Evolutionary conservation across 2,888 invertebrate species (phyloP), one percentile per base, ranked within the genome.

Genomic region (Caenorhabditis panamensis): DNA sequence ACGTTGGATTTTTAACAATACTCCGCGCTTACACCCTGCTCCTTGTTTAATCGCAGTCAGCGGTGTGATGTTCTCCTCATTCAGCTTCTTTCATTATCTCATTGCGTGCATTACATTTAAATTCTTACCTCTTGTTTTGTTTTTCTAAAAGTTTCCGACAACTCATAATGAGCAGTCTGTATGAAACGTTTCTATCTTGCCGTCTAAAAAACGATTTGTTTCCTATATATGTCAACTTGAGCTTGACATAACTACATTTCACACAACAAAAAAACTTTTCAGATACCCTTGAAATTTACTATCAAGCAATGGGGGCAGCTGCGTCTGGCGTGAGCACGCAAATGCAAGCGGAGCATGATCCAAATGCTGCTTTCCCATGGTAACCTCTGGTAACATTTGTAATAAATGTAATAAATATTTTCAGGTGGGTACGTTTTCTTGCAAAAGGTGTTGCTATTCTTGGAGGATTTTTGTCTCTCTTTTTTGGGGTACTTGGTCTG

Each of bases 281-380:
- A 73, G 66, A 61, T 62, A 71, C 2, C 16, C 9, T 41, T 41
- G 41, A 36, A 5, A 36, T 11, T 16, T 41, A 13, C 9, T 31
- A 31, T 9, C 9, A 53, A 24, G 76, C 13, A n/a, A 88, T 88
- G 88, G 88, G 88, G 36, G 87, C 87, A 22, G 88, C 88, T 11
- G 87, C 88, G 13, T 88, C 87, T 36, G 87, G 87, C 37, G 85
- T 86, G 37, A 86, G 85, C 62, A 86, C 86, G 28, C 88, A 88
- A 79, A 89, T 89, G 89, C 88, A 88, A 77, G 86, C 87, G 26
- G 89, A 89, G 73, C 89, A 89, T 77, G 89, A 89, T 82, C 88
- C 89, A 44, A 88, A 88, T 67, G 89, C 89, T 28, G 81, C 82
- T 28, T 89, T 87, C 56, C 86, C 86, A 44, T 88, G 85, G 86